phyloP scores from a whole-genome alignment of 2,113 vertebrate species.

The Tupaia chinensis region DNA sequence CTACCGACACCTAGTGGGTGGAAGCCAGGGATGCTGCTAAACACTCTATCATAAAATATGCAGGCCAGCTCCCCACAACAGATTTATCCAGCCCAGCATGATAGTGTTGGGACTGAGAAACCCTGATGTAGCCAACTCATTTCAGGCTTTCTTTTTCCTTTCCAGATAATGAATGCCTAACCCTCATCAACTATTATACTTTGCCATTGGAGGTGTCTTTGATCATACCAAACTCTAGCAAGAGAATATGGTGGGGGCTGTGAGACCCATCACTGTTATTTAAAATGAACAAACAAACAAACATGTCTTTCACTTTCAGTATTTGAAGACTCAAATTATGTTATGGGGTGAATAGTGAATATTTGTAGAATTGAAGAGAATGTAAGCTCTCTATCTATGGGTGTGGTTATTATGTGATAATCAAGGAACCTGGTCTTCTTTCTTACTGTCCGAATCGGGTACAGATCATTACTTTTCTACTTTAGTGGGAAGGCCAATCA shows the following conservation, averaged over 20 bases:
- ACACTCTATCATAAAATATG: neutral
- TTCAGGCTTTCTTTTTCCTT: neutral
- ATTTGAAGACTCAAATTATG: neutral
- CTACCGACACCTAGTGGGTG: neutral
- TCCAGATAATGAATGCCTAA: neutral
- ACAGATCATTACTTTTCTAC: neutral
- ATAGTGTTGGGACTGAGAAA: neutral
- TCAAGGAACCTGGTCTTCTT: neutral
- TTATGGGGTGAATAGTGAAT: neutral
- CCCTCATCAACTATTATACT: neutral
- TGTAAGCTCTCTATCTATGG: neutral
- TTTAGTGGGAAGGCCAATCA: neutral
- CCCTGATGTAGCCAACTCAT: neutral
- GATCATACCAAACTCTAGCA: neutral
- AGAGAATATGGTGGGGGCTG: neutral
- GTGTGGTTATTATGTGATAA: neutral
- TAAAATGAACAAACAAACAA: neutral
- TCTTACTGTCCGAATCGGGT: neutral
- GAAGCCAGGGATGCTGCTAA: neutral
- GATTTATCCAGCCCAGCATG: neutral
- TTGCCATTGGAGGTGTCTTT: neutral
- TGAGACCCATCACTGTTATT: neutral
- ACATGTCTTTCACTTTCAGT: neutral
- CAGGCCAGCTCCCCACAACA: neutral
- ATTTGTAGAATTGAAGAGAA: slow-evolving; percentile 7